A percentile compares a stretch with the other conserved stretches of the same genome.
These are phyloP conservation scores for Tachystola acroxantha DNA, from an alignment of 2,888 invertebrate species.

Conservation along the genomic window DNA sequence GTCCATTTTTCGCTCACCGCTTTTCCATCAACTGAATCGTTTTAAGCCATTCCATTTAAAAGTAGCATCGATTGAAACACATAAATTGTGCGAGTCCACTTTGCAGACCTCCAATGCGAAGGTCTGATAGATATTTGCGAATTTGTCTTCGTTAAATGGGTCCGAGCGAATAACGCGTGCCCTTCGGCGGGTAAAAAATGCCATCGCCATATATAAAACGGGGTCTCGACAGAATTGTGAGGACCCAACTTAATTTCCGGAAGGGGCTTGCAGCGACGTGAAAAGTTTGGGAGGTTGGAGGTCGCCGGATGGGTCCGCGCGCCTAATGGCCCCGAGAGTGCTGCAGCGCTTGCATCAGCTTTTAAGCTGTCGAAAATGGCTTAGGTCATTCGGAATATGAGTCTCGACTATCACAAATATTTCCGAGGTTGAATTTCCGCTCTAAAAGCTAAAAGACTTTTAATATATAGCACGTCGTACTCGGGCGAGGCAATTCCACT, in stretches of 20 bases:
- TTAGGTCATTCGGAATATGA: no score
- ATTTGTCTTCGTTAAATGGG: conserved; percentile 12
- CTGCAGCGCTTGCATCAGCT: neutral
- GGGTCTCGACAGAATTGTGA: neutral
- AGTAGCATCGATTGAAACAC: no score
- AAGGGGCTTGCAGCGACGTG: conserved; percentile 1
- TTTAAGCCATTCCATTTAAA: no score
- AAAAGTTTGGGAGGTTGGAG: neutral
- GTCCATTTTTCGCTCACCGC: no score
- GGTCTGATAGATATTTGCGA: conserved; percentile 11
- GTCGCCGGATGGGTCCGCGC: no score
- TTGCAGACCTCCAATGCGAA: conserved; percentile 6
- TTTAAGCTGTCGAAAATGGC: no score
- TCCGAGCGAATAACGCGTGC: conserved; percentile 4
- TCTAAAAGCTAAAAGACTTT: no score
- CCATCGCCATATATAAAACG: conserved; percentile 4
- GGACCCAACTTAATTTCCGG: conserved; percentile 7
- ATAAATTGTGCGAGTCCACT: conserved; percentile 3
- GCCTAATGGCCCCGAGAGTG: neutral
- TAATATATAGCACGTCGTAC: no score
- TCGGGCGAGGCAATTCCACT: no score
- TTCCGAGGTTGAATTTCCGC: no score
- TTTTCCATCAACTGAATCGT: no score
- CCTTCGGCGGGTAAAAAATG: conserved; percentile 8
- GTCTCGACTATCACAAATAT: no score